phyloP scores from a whole-genome alignment of 1,140 invertebrate genomes.

The Pseudoatta argentina region DNA sequence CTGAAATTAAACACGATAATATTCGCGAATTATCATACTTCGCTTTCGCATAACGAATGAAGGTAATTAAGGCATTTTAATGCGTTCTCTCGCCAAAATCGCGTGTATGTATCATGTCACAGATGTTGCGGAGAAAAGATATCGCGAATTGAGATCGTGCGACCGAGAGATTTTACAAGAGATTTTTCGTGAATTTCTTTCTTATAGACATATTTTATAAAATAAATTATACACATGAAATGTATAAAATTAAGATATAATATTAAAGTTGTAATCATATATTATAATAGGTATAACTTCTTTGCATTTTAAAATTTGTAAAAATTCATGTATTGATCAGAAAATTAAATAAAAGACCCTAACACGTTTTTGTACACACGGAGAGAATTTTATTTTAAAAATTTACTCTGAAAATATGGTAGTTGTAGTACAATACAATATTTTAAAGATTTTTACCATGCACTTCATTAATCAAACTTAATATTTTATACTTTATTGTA shows the following conservation, averaged over 20 bases:
- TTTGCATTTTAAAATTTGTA: background rate
- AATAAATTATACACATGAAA: background rate
- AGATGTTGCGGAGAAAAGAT: background rate
- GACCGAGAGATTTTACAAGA: background rate
- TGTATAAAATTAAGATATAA: background rate
- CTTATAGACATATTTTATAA: background rate
- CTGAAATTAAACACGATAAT: slow-evolving; percentile 53
- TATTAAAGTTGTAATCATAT: background rate
- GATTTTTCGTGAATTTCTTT: background rate
- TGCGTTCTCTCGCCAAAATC: background rate
- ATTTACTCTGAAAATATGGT: too few relatives aligned
- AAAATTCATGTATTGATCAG: background rate
- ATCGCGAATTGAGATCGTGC: background rate
- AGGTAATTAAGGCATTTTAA: slow-evolving; percentile 32
- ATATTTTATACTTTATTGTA: too few relatives aligned
- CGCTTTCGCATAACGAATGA: slow-evolving; percentile 41
- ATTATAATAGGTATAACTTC: background rate
- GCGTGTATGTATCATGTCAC: background rate
- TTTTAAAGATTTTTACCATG: too few relatives aligned
- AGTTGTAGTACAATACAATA: too few relatives aligned
- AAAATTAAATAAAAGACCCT: background rate
- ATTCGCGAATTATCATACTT: slow-evolving; percentile 52
- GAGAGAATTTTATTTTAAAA: too few relatives aligned
- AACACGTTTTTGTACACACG: background rate
- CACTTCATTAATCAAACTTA: too few relatives aligned